Evolutionary conservation across 2,888 invertebrate species (phyloP).

Genomic region (Apotomis capreana): DNA sequence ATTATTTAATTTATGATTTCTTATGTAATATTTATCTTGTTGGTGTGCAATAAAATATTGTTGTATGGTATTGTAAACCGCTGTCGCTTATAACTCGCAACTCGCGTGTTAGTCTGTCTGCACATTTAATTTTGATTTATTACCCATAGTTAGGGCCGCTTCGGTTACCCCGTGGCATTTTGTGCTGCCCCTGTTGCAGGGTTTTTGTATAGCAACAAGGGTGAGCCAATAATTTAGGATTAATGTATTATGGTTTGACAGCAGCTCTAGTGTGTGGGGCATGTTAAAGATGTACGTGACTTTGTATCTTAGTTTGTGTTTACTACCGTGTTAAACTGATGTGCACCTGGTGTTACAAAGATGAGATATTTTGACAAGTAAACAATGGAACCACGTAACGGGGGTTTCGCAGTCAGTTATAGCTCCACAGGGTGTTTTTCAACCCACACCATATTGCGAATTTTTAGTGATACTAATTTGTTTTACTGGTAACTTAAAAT

Average conservation of each 20-base stretch:
- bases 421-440: too few relatives aligned
- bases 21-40: too few relatives aligned
- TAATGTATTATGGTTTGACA: slow-evolving; percentile 37
- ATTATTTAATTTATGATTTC: too few relatives aligned
- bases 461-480: too few relatives aligned
- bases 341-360: not conserved
- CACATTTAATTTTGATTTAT: slow-evolving; percentile 41
- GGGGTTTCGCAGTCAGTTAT: too few relatives aligned
- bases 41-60: too few relatives aligned
- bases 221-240: slow-evolving; percentile 37
- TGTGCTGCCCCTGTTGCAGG: slow-evolving; percentile 15
- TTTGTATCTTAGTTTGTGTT: slow-evolving; percentile 3
- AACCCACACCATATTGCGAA: too few relatives aligned
- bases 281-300: slow-evolving; percentile 8
- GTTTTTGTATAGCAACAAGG: slow-evolving; percentile 12
- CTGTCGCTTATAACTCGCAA: not conserved
- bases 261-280: slow-evolving; percentile 14
- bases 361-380: too few relatives aligned
- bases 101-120: slow-evolving; percentile 3
- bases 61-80: too few relatives aligned
- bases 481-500: too few relatives aligned
- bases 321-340: not conserved
- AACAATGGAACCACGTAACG: too few relatives aligned
- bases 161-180: slow-evolving; percentile 35
- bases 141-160: slow-evolving; percentile 24